Evolutionary conservation across 2,797 vertebrate genomes (phyloP), one percentile per base, ranked within the genome.

Genomic region (Ptychobarbus kaznakovi): DNA sequence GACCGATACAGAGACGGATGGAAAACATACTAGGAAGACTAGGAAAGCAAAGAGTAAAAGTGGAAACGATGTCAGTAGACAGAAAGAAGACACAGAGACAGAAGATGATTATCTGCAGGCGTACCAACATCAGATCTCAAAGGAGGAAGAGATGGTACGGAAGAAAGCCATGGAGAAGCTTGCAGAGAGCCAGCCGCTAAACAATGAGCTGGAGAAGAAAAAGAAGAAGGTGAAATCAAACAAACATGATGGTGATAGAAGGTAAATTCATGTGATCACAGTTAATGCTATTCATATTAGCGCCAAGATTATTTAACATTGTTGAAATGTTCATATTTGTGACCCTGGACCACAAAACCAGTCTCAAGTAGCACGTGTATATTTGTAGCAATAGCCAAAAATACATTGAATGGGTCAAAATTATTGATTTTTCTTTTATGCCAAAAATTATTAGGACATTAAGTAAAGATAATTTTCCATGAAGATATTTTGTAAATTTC

Each of bases 191-290:
- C 91, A 90, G 56, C 63, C 86, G 6, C 81, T 96, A 81, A 97
- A 95, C 85, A 96, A 94, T 90, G 95, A 97, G 74, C 87, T 92
- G 12, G 93, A 95, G 78, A 98, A 96, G 92, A 98, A 96, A 90
- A 98, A 96, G 90, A 98, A 97, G 94, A 97, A 96, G 88, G 28
- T 95, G 18, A 91, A 81, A 80, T 90, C 93, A 61, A 83, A 89
- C 25, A 86, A 89, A 63, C 89, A 91, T 81, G 95, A 96, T 80
- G 91, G 89, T 46, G 95, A 97, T 90, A 79, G 63, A 58, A 91
- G 93, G 95, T 96, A 42, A 13, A 44, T 63, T 63, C 61, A 25
- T 63, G 15, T 6, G 28, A 53, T 53, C 4, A 53, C 49, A 13
- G 49, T 38, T 53, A 75, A 13, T 13, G 3, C 3, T 7, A n/a